phyloP scores from a whole-genome alignment of 2,797 vertebrate species.

The Gymnodraco acuticeps region DNA sequence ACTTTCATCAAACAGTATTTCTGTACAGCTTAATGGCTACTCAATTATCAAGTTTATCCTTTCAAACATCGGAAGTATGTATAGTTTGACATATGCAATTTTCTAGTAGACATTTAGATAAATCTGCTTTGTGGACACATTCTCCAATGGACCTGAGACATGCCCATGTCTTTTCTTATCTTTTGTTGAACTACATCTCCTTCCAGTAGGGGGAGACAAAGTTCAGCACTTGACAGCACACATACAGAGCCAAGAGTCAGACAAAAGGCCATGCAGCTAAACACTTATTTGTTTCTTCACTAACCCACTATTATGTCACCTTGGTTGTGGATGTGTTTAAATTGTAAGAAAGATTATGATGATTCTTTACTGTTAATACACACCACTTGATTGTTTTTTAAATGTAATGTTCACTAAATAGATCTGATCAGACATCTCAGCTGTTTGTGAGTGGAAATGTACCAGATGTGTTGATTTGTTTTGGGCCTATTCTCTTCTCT shows the following conservation, averaged over 20 bases:
- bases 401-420: neutral
- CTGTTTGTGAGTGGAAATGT: constrained; percentile 45
- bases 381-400: neutral
- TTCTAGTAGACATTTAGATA: neutral
- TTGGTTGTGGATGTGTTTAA: neutral
- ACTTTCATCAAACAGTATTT: neutral
- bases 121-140: neutral
- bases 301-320: neutral
- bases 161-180: too few relatives aligned
- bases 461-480: constrained; percentile 8
- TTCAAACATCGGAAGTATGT: neutral
- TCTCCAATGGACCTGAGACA: too few relatives aligned
- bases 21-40: neutral
- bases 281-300: neutral
- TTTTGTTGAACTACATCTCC: neutral
- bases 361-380: neutral
- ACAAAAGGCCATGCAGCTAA: constrained; percentile 15
- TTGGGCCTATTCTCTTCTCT: constrained; percentile 32
- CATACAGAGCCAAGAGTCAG: neutral
- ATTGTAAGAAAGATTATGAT: neutral
- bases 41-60: neutral
- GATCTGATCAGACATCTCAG: constrained; percentile 11
- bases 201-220: constrained; percentile 42
- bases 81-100: neutral
- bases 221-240: neutral